Conservation (phyloP, 2,888 invertebrate species). For the Chrysomela aeneicollis region DNA sequence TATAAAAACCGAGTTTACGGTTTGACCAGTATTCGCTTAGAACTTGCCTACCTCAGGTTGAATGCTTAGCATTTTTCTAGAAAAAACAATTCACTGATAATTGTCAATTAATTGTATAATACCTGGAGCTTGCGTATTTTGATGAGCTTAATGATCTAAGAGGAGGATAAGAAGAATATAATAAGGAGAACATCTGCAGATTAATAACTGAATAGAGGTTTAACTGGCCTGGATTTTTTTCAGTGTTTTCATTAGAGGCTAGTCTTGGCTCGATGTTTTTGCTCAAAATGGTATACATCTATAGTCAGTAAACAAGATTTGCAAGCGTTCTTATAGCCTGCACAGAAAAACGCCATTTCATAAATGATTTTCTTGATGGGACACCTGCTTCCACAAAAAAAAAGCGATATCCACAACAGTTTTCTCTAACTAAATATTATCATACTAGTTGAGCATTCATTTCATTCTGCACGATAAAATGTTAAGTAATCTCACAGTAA, state of each 20-base stretch:
- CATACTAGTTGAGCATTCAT: too few relatives aligned
- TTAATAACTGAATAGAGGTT: constrained; percentile 15
- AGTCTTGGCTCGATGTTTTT: constrained; percentile 1
- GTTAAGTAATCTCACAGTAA: too few relatives aligned
- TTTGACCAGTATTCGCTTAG: not conserved
- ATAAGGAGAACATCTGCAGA: constrained; percentile 19
- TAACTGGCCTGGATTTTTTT: constrained; percentile 12
- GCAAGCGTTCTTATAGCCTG: too few relatives aligned
- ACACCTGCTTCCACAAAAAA: too few relatives aligned
- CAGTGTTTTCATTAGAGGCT: constrained; percentile 17
- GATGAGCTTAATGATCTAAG: constrained; percentile 15
- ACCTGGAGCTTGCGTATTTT: constrained; percentile 4
- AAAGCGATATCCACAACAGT: too few relatives aligned
- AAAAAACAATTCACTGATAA: constrained; percentile 13
- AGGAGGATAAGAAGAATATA: constrained; percentile 3
- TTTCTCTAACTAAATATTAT: too few relatives aligned
- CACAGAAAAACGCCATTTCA: too few relatives aligned
- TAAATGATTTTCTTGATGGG: too few relatives aligned
- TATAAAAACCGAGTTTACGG: not conserved
- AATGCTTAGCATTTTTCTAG: not conserved
- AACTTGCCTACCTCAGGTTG: not conserved
- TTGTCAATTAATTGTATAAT: constrained; percentile 19
- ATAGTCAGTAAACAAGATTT: not conserved
- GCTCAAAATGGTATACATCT: not conserved
- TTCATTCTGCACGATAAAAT: too few relatives aligned